Percentiles rank a stretch among this genome's conserved stretches.
phyloP scores from a whole-genome alignment of 1,140 invertebrate genomes.

The Chrysomallon squamiferum region DNA sequence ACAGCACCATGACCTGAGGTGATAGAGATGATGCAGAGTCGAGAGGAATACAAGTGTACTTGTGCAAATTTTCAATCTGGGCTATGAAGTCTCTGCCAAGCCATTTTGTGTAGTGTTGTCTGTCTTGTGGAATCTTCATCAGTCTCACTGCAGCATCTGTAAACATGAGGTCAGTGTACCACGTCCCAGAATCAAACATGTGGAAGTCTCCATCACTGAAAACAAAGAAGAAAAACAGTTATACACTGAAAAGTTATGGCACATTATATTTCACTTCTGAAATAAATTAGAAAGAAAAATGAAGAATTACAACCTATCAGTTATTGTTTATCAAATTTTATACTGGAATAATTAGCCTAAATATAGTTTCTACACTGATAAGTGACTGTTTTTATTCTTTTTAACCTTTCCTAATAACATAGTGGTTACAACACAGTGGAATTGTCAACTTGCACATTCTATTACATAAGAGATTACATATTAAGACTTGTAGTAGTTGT shows the following conservation, averaged over 20 bases:
- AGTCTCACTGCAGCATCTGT: slow-evolving; percentile 58
- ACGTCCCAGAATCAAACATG: slow-evolving; percentile 60
- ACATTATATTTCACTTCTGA: no score
- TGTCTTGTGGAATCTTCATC: slow-evolving; percentile 38
- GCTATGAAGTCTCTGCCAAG: slow-evolving; percentile 50
- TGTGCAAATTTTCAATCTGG: slow-evolving; percentile 48
- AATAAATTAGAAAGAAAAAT: no score
- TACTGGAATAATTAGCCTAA: no score
- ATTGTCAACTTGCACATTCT: no score
- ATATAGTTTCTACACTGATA: no score
- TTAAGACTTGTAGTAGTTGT: no score
- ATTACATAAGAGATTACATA: no score
- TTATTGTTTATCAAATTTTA: no score
- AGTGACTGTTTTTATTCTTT: no score
- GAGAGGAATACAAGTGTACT: slow-evolving; percentile 48
- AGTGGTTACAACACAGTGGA: no score
- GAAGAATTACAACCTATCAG: no score
- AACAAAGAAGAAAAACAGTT: slow-evolving; percentile 17
- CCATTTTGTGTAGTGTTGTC: slow-evolving; percentile 48
- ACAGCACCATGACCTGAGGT: not conserved
- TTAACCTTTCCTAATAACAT: no score
- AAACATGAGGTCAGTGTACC: slow-evolving; percentile 60
- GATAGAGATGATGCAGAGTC: slow-evolving; percentile 14
- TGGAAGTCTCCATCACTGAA: slow-evolving; percentile 59
- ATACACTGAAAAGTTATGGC: not conserved